Percentiles rank a stretch among this genome's conserved stretches.
phyloP scores from a whole-genome alignment of 2,888 invertebrate species.

The Pilophorus perplexus region DNA sequence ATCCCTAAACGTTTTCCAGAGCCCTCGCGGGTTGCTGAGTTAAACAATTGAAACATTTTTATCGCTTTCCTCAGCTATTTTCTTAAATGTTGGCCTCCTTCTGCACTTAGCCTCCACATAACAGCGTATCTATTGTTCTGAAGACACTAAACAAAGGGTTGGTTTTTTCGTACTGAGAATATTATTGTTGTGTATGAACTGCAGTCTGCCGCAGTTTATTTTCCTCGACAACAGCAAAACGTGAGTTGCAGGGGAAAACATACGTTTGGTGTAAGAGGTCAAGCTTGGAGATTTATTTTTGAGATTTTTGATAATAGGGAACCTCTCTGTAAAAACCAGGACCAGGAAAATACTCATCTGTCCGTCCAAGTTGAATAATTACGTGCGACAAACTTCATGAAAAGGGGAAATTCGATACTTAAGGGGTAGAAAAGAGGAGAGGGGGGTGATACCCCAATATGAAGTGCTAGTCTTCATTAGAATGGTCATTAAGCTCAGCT shows the following conservation, averaged over 20 bases:
- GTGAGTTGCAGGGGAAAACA: too few relatives aligned
- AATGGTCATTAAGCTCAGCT: constrained; percentile 37
- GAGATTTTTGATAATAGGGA: too few relatives aligned
- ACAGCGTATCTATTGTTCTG: constrained; percentile 17
- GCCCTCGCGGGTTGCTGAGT: constrained; percentile 4
- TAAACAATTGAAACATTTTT: constrained; percentile 22
- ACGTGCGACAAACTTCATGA: constrained; percentile 20
- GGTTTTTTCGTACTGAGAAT: too few relatives aligned
- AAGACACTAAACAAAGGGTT: constrained; percentile 15
- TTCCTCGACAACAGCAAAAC: too few relatives aligned
- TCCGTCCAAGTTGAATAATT: constrained; percentile 4
- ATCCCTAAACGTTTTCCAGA: neutral
- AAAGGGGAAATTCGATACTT: constrained; percentile 6
- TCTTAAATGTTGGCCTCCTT: constrained; percentile 18
- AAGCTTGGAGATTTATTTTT: too few relatives aligned
- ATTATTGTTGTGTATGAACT: too few relatives aligned
- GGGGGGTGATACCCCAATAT: constrained; percentile 3
- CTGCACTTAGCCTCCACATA: constrained; percentile 3
- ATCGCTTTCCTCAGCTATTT: constrained; percentile 13
- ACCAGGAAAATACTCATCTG: too few relatives aligned
- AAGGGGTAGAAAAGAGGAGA: neutral
- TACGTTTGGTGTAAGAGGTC: too few relatives aligned
- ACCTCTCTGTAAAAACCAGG: too few relatives aligned
- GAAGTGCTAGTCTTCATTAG: constrained; percentile 38
- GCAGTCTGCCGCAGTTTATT: too few relatives aligned